Evolutionary conservation across 2,797 vertebrate species (phyloP).

Genomic region (Apogon talboti): DNA sequence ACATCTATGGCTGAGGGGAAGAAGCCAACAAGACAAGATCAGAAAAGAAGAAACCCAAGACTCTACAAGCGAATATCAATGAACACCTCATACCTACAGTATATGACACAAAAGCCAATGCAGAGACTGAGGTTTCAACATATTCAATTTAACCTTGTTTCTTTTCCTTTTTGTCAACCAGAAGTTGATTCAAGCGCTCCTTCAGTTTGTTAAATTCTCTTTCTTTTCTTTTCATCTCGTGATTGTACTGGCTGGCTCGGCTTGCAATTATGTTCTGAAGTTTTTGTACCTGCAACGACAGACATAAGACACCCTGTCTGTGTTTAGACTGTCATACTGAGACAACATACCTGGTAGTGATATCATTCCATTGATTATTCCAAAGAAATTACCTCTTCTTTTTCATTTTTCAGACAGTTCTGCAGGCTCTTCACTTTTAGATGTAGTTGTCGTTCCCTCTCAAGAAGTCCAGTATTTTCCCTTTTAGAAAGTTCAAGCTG

Average conservation of each 20-base stretch:
- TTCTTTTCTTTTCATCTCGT: conserved; percentile 97
- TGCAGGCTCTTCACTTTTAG: conserved; percentile 91
- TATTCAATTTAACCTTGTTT: conserved; percentile 85
- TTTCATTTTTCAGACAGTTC: conserved; percentile 93
- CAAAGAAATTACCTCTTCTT: conserved; percentile 89
- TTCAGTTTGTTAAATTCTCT: conserved; percentile 94
- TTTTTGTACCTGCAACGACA: conserved; percentile 88
- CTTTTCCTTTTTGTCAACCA: conserved; percentile 94
- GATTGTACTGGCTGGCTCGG: conserved; percentile 95
- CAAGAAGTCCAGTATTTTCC: conserved; percentile 90
- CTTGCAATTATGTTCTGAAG: conserved; percentile 94
- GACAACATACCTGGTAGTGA: background rate
- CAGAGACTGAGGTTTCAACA: background rate
- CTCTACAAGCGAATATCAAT: background rate
- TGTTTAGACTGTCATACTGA: background rate
- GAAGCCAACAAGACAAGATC: conserved; percentile 15
- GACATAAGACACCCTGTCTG: conserved; percentile 10
- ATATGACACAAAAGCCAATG: background rate
- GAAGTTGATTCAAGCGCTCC: conserved; percentile 93
- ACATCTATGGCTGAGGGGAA: conserved; percentile 90
- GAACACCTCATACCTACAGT: background rate
- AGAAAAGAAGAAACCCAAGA: background rate
- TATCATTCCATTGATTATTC: background rate
- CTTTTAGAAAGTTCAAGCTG: conserved; percentile 91
- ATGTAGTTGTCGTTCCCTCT: conserved; percentile 93